These are phyloP conservation scores for Epinephelus fuscoguttatus DNA, from an alignment of 2,113 vertebrate genomes.

Conservation along the genomic window DNA sequence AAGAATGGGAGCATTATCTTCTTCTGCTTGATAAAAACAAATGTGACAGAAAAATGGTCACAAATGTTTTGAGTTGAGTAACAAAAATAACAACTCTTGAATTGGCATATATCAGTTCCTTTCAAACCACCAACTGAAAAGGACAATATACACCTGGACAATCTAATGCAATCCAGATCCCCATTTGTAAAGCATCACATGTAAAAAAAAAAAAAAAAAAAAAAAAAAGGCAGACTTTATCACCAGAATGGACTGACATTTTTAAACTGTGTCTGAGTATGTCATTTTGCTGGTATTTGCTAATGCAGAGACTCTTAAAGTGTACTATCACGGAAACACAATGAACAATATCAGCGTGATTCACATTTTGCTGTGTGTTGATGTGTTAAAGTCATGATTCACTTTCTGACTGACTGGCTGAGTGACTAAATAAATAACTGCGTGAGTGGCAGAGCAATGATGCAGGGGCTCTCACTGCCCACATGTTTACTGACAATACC, in stretches of 20 bases:
- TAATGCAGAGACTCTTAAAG: not conserved
- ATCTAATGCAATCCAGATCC: not conserved
- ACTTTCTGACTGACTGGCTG: conserved; percentile 30
- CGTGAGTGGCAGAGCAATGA: conserved; percentile 58
- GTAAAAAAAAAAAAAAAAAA: not conserved
- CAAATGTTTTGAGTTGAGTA: not conserved
- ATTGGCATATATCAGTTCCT: too few relatives aligned
- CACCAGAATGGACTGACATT: not conserved
- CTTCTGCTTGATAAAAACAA: too few relatives aligned
- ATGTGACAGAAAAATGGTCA: too few relatives aligned
- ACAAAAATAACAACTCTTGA: not conserved
- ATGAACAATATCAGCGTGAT: conserved; percentile 8
- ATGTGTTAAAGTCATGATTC: conserved; percentile 36
- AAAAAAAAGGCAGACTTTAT: not conserved
- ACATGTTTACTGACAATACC: conserved; percentile 70
- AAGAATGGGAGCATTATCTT: too few relatives aligned
- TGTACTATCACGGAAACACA: not conserved
- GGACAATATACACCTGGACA: not conserved
- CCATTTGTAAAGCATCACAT: not conserved
- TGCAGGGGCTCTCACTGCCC: conserved; percentile 48
- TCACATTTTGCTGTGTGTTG: conserved; percentile 12
- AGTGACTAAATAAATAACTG: conserved; percentile 56
- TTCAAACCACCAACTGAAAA: not conserved
- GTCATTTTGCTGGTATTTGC: conserved; percentile 2
- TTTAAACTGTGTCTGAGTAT: not conserved